A percentile compares a stretch with the other conserved stretches of the same genome.
phyloP scores from a whole-genome alignment of 2,888 invertebrate genomes.

The Meteorus cinctellus region DNA sequence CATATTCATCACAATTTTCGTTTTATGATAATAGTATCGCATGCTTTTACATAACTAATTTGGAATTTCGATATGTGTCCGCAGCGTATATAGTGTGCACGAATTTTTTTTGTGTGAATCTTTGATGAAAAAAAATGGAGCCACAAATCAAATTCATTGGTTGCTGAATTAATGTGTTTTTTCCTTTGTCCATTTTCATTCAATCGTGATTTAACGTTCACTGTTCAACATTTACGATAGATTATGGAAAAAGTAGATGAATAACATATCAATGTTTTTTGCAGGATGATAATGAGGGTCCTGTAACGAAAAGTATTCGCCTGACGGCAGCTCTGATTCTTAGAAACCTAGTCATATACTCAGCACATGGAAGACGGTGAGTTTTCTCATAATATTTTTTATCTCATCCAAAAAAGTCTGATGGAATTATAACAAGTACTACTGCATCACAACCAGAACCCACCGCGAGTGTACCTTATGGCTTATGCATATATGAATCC shows the following conservation, averaged over 20 bases:
- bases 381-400: slow-evolving; percentile 47
- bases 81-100: slow-evolving; percentile 21
- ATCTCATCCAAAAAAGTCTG: no score
- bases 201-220: slow-evolving; percentile 49
- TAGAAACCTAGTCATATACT: slow-evolving; percentile 97
- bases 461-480: no score
- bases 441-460: no score
- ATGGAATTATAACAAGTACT: no score
- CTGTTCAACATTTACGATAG: slow-evolving; percentile 34
- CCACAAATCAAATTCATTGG: background rate
- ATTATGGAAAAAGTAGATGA: background rate
- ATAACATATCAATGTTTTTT: slow-evolving; percentile 60
- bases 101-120: slow-evolving; percentile 18
- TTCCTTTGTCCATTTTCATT: slow-evolving; percentile 47
- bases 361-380: slow-evolving; percentile 92
- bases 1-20: background rate
- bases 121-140: background rate
- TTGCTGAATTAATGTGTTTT: slow-evolving; percentile 21
- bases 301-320: slow-evolving; percentile 98
- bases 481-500: no score
- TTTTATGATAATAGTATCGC: slow-evolving; percentile 35
- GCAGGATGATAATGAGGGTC: slow-evolving; percentile 98
- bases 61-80: slow-evolving; percentile 21
- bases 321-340: slow-evolving; percentile 97
- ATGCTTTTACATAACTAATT: slow-evolving; percentile 56